These are phyloP conservation scores for Stomorhina lunata DNA, from an alignment of 2,888 invertebrate genomes.

Conservation along the genomic window DNA sequence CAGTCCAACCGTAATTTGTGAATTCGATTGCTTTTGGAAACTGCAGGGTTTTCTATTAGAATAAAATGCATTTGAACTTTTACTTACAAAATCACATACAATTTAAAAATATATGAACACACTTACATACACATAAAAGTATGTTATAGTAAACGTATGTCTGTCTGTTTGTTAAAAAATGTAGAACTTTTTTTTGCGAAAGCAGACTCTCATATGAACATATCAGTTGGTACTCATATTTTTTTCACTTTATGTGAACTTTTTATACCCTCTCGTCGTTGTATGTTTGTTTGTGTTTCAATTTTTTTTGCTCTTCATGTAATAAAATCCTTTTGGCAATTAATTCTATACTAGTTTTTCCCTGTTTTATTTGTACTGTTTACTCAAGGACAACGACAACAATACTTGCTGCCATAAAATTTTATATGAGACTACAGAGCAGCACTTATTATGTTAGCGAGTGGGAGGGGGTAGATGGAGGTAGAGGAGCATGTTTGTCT, in stretches of 20 bases:
- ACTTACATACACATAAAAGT: no score
- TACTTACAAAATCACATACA: neutral
- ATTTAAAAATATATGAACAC: no score
- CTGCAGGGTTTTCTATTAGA: neutral
- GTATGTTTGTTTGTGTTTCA: constrained; percentile 17
- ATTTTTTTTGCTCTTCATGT: constrained; percentile 1
- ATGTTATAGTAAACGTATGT: neutral
- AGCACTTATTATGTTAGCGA: no score
- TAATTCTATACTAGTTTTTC: constrained; percentile 54
- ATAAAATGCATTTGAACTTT: constrained; percentile 16
- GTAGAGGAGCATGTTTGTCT: no score
- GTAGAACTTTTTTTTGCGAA: neutral
- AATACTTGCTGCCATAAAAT: constrained; percentile 10
- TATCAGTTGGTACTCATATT: constrained; percentile 18
- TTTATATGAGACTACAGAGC: neutral
- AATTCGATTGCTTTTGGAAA: no score
- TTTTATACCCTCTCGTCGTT: neutral
- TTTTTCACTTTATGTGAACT: constrained; percentile 14
- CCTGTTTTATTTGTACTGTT: constrained; percentile 43
- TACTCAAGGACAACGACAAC: constrained; percentile 49
- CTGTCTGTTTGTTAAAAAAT: neutral
- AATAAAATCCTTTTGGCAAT: constrained; percentile 60
- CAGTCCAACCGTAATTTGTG: no score
- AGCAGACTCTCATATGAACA: neutral
- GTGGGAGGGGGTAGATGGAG: no score